Conservation (phyloP, 2,888 invertebrate species). For the Oligia latruncula region DNA sequence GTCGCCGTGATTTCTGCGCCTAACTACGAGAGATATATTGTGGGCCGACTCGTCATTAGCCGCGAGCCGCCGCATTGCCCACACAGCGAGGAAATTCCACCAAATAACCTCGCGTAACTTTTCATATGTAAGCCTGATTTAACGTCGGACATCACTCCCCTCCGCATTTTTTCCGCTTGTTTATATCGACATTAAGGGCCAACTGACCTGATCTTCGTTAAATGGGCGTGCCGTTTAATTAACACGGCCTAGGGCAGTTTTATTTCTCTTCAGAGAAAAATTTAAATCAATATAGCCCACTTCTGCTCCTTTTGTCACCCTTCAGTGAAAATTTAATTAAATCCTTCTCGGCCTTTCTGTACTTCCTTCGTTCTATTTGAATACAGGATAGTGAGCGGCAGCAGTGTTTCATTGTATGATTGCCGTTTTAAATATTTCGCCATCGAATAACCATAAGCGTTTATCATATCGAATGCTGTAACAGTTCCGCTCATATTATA, state of each 20-base stretch:
- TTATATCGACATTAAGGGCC: constrained; percentile 64
- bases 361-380: constrained; percentile 46
- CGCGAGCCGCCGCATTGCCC: constrained; percentile 80
- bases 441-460: constrained; percentile 67
- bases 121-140: constrained; percentile 83
- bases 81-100: constrained; percentile 77
- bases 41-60: constrained; percentile 86
- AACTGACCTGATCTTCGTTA: constrained; percentile 55
- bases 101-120: constrained; percentile 83
- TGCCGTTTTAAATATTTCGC: constrained; percentile 48
- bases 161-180: constrained; percentile 68
- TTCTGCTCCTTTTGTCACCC: constrained; percentile 58
- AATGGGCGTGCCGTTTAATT: constrained; percentile 56
- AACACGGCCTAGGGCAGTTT: constrained; percentile 49
- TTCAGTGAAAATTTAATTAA: constrained; percentile 63
- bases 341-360: constrained; percentile 51
- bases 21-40: constrained; percentile 88
- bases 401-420: constrained; percentile 36
- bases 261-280: constrained; percentile 59
- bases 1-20: constrained; percentile 88
- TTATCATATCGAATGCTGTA: constrained; percentile 70
- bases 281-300: constrained; percentile 59
- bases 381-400: constrained; percentile 32
- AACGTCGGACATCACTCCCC: constrained; percentile 74
- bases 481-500: constrained; percentile 73